Evolutionary conservation across 2,113 vertebrate species (phyloP).

Genomic region (Thryonomys swinderianus): DNA sequence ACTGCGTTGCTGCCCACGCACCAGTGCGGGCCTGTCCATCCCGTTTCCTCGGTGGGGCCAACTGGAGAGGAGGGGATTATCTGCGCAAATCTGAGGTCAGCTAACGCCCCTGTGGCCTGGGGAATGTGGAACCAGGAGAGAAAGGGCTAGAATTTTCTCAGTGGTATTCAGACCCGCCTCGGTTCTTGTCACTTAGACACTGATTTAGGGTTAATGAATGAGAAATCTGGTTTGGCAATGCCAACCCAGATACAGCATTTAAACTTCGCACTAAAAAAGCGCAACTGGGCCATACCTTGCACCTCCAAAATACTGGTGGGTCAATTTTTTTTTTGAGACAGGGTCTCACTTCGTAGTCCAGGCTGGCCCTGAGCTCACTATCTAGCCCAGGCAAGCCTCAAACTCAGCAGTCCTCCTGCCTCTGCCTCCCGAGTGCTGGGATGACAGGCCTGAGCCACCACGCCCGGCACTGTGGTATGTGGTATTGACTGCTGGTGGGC

Average conservation of each 20-base stretch:
- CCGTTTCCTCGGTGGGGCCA: neutral
- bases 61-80: neutral
- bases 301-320: neutral
- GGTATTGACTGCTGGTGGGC: too few relatives aligned
- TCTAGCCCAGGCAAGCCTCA: too few relatives aligned
- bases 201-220: neutral
- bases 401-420: too few relatives aligned
- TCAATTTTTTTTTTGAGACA: too few relatives aligned
- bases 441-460: too few relatives aligned
- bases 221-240: neutral
- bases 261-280: neutral
- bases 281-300: too few relatives aligned
- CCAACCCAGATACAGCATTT: neutral
- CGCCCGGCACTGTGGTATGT: too few relatives aligned
- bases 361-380: too few relatives aligned
- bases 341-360: too few relatives aligned
- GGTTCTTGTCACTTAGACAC: neutral
- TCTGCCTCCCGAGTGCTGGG: too few relatives aligned
- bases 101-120: neutral
- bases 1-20: fast-evolving
- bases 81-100: too few relatives aligned
- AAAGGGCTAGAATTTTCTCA: neutral
- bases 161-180: neutral
- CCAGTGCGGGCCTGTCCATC: fast-evolving
- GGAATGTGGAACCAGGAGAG: neutral